Percentiles rank a stretch among this genome's conserved stretches.
phyloP scores from a whole-genome alignment of 2,113 vertebrate genomes.

The Ornithorhynchus anatinus region DNA sequence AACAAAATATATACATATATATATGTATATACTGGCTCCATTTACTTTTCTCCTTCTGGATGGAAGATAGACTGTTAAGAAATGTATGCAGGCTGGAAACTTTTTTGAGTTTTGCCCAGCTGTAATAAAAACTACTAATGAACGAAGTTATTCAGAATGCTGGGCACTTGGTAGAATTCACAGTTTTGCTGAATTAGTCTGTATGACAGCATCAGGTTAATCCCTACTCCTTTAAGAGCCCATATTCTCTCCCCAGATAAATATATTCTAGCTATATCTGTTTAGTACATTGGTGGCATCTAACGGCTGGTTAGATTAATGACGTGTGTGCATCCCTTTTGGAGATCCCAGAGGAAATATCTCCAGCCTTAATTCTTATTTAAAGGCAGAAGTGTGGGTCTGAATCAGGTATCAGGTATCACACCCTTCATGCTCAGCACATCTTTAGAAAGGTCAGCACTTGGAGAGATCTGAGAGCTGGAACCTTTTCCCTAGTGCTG shows the following conservation, averaged over 20 bases:
- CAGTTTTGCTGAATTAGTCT: neutral
- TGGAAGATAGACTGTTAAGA: conserved; percentile 37
- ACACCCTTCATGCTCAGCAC: conserved; percentile 60
- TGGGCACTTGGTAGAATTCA: neutral
- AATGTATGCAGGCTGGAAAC: conserved; percentile 19
- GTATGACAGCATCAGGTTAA: neutral
- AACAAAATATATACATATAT: no score
- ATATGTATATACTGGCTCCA: conserved; percentile 5
- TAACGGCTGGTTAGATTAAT: conserved; percentile 61
- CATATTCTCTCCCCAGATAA: conserved; percentile 29
- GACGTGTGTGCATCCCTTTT: conserved; percentile 21
- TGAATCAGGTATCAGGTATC: conserved; percentile 49
- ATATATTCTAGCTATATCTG: conserved; percentile 17
- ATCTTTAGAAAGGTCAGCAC: conserved; percentile 73
- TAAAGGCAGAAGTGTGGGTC: conserved; percentile 58
- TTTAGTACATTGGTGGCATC: conserved; percentile 62
- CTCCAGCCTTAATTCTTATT: conserved; percentile 59
- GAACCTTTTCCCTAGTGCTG: conserved; percentile 53
- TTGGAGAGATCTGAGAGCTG: conserved; percentile 56
- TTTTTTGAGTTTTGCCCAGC: conserved; percentile 19
- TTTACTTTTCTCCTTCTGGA: conserved; percentile 46
- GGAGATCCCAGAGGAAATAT: conserved; percentile 51
- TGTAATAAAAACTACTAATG: conserved; percentile 1
- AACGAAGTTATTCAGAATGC: neutral
- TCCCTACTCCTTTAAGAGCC: neutral